phyloP scores from a whole-genome alignment of 2,113 vertebrate genomes.

The Chunga burmeisteri region DNA sequence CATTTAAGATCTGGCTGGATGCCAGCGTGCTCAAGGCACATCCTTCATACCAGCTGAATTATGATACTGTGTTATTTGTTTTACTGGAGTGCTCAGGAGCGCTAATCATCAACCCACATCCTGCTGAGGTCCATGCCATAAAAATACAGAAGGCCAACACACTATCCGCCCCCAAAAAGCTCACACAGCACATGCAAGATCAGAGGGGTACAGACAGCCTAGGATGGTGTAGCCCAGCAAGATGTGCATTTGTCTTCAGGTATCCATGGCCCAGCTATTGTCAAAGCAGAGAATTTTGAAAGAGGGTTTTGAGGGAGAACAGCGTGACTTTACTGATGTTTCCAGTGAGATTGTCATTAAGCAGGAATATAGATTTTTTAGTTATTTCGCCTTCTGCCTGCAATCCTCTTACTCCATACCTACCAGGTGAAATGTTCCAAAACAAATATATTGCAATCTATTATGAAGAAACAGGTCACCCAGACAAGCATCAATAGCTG shows the following conservation, averaged over 20 bases:
- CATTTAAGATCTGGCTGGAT: slow-evolving; percentile 61
- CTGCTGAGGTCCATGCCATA: not conserved
- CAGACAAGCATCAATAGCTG: not conserved
- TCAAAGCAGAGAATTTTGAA: not conserved
- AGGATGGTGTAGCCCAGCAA: not conserved
- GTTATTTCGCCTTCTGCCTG: not conserved
- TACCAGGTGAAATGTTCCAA: not conserved
- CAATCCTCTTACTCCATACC: not conserved
- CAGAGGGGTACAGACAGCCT: not conserved
- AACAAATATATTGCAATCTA: not conserved
- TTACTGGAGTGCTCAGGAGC: not conserved
- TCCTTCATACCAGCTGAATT: slow-evolving; percentile 21
- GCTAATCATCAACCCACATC: not conserved
- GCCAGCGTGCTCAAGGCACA: slow-evolving; percentile 6
- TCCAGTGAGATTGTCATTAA: not conserved
- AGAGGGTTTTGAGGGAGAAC: not conserved
- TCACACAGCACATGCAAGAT: accelerated
- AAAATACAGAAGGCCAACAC: not conserved
- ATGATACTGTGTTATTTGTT: not conserved
- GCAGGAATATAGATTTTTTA: not conserved
- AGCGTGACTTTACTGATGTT: not conserved
- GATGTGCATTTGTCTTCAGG: not conserved
- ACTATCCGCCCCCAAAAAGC: not conserved
- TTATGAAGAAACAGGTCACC: not conserved
- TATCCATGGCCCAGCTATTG: not conserved